These are phyloP conservation scores for Procambarus clarkii DNA, from an alignment of 1,140 invertebrate genomes.

Conservation along the genomic window DNA sequence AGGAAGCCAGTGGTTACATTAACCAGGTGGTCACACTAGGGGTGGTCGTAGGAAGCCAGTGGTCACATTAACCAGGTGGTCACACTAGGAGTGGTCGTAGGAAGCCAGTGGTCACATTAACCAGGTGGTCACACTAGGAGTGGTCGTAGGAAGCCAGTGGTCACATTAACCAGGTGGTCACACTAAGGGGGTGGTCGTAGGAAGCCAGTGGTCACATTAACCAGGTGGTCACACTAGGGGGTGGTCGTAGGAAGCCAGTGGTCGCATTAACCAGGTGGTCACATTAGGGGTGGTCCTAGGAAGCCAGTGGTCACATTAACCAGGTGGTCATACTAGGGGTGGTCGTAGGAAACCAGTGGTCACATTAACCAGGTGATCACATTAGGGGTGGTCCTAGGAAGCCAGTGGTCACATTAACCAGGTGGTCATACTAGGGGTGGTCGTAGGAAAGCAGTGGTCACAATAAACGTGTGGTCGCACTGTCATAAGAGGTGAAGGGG, in stretches of 20 bases:
- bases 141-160: too few species aligned
- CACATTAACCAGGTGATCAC: too few species aligned
- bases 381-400: background rate
- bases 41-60: background rate
- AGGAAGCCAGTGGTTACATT: too few species aligned
- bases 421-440: background rate
- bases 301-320: background rate
- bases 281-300: background rate
- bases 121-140: too few species aligned
- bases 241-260: background rate
- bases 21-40: too few species aligned
- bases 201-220: too few species aligned
- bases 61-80: background rate
- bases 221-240: background rate
- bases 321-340: too few species aligned
- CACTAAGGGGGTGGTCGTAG: too few species aligned
- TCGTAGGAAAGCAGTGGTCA: background rate
- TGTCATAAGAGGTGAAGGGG: background rate
- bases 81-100: background rate
- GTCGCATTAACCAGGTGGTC: background rate
- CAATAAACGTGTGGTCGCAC: constrained; percentile 3
- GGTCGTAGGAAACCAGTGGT: too few species aligned
- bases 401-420: background rate
- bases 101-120: background rate
- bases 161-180: too few species aligned